A percentile compares a stretch with the other conserved stretches of the same genome.
Conservation (phyloP, 2,113 vertebrate genomes). For the Puntigrus tetrazona region DNA sequence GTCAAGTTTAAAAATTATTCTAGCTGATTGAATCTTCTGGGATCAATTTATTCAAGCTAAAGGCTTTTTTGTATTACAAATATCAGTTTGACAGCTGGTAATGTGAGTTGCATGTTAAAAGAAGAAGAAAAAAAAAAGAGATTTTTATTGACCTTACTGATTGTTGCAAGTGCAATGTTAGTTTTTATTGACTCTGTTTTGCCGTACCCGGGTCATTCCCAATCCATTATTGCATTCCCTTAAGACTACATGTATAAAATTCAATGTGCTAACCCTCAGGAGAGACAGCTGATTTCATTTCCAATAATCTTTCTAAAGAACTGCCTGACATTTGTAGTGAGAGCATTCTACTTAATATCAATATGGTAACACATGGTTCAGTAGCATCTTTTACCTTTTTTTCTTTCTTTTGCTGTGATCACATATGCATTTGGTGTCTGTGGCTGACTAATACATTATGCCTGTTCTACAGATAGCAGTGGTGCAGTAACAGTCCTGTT, state of each 20-base stretch:
- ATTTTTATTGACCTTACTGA: not conserved
- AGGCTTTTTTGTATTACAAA: not conserved
- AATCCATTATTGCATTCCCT: not conserved
- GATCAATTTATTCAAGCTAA: not conserved
- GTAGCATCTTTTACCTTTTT: constrained; percentile 1
- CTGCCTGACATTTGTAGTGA: not conserved
- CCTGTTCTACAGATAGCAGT: not conserved
- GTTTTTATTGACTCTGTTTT: not conserved
- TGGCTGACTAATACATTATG: constrained; percentile 25
- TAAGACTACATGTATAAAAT: not conserved
- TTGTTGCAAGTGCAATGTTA: not conserved
- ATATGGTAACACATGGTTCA: not conserved
- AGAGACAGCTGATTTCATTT: not conserved
- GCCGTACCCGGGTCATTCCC: not conserved
- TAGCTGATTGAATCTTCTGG: not conserved
- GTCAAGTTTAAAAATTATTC: not conserved
- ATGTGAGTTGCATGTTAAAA: not conserved
- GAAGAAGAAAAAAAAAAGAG: not conserved
- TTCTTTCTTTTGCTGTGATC: not conserved
- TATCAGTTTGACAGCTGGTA: not conserved
- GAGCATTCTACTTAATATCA: not conserved
- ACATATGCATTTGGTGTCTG: not conserved
- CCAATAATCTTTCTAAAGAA: not conserved
- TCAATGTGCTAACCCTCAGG: not conserved
- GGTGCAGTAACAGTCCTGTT: not conserved